Evolutionary conservation across 2,797 vertebrate genomes (phyloP), one percentile per base, ranked within the genome.

Genomic region (Delichon dasypus): DNA sequence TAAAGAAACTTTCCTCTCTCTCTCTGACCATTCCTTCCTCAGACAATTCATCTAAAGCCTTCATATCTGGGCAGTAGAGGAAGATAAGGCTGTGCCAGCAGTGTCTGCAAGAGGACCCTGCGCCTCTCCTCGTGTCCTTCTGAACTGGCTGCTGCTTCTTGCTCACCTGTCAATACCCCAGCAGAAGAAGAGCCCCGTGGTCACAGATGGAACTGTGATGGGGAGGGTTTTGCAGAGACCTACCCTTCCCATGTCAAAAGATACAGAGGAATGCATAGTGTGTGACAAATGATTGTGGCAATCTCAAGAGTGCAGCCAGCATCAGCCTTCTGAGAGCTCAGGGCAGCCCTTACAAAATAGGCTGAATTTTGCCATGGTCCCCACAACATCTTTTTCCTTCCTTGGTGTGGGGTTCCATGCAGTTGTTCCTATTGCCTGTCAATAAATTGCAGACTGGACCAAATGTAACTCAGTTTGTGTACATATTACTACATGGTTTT

Each of bases 91-190:
- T 64, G 25, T 65, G 20, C 27, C 5, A 29, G 30, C 7, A 13
- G 14, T 34, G 77, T 21, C 16, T 16, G 2, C 6, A 10, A 75
- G 27, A 64, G 21, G 16, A 34, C 8, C 2, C 2, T 3, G 1
- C 2, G 0, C 40, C 47, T 36, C 26, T 34, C 10, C 19, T 34
- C 2, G 0, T 16, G 45, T 16, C 17, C 32, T 51, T 53, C 45
- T 29, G 26, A 36, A 62, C 55, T 81, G 47, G 17, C 36, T n/a
- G 26, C 17, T 95, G 13, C 36, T 55, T 54, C 45, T 54, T 53
- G 5, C 36, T 81, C 29, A 10, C 4, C 44, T 40, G 10, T 38
- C 50, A 64, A 18, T 25, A 9, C 8, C 20, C 38, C 32, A 83
- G 53, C 62, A 85, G n/a, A 34, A 29, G 11, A 77, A 40, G 22